phyloP scores from a whole-genome alignment of 2,888 invertebrate species.

The Lamellibrachia columna region DNA sequence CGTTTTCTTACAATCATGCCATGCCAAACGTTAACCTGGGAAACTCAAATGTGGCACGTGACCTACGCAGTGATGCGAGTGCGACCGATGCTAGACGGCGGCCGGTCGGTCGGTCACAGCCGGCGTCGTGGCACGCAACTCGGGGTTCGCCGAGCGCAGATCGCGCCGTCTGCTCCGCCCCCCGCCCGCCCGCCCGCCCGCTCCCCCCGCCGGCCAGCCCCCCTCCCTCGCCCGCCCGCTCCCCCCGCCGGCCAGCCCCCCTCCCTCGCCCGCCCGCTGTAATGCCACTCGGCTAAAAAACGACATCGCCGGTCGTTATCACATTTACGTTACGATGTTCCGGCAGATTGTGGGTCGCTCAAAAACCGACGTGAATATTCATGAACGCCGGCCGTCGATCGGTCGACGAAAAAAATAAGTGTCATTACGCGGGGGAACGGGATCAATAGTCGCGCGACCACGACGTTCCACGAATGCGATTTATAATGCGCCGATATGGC shows the following conservation, averaged over 20 bases:
- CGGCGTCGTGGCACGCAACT: no score
- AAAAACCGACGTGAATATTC: neutral
- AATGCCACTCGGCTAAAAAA: neutral
- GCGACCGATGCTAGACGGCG: no score
- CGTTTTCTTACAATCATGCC: no score
- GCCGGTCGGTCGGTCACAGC: no score
- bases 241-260: neutral
- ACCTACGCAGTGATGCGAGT: no score
- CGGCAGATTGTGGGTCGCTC: neutral
- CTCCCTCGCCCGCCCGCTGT: neutral
- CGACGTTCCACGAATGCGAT: neutral
- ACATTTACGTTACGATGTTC: neutral
- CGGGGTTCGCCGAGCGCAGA: neutral
- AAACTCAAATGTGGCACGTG: no score
- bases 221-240: neutral
- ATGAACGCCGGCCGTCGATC: neutral
- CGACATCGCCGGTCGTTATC: neutral
- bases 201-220: neutral
- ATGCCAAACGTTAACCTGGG: no score
- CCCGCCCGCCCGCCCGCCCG: neutral
- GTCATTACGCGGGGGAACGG: neutral
- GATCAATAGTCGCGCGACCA: neutral
- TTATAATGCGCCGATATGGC: neutral
- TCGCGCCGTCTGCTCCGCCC: neutral
- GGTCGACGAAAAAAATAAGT: neutral